These are phyloP conservation scores for Lapara coniferarum DNA, from an alignment of 2,888 invertebrate genomes.

Conservation along the genomic window DNA sequence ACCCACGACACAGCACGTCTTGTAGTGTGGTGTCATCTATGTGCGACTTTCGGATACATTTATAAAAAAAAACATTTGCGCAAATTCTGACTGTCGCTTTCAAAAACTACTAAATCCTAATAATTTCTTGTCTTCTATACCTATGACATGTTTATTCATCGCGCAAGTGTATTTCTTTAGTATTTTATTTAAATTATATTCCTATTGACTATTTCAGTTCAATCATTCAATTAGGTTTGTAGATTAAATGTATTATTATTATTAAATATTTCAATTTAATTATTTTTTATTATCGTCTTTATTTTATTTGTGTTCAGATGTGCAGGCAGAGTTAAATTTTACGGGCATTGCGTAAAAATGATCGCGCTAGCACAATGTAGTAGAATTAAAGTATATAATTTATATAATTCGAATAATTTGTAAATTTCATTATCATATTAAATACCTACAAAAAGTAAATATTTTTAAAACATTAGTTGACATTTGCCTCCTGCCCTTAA, in stretches of 20 bases:
- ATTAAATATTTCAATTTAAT: constrained; percentile 17
- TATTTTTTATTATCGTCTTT: constrained; percentile 9
- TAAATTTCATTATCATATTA: neutral
- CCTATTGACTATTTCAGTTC: constrained; percentile 12
- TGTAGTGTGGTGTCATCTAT: too few relatives aligned
- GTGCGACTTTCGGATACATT: too few relatives aligned
- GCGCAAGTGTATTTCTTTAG: constrained; percentile 6
- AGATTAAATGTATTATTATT: constrained; percentile 25
- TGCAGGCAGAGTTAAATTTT: constrained; percentile 13
- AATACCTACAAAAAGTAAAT: neutral
- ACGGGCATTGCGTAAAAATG: constrained; percentile 3
- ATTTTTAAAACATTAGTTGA: neutral
- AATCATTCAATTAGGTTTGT: constrained; percentile 12
- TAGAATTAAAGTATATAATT: constrained; percentile 13
- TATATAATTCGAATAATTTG: constrained; percentile 4
- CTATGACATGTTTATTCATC: constrained; percentile 18
- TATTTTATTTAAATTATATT: constrained; percentile 18
- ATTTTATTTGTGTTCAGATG: constrained; percentile 17
- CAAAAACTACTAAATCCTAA: neutral
- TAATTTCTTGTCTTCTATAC: neutral
- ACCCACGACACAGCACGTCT: too few relatives aligned
- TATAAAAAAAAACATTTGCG: neutral
- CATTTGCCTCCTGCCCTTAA: constrained; percentile 1
- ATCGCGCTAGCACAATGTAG: constrained; percentile 1
- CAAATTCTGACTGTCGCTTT: neutral